A percentile compares a stretch with the other conserved stretches of the same genome.
These are phyloP conservation scores for Chrosomus eos DNA, from an alignment of 2,797 vertebrate genomes.

Conservation along the genomic window DNA sequence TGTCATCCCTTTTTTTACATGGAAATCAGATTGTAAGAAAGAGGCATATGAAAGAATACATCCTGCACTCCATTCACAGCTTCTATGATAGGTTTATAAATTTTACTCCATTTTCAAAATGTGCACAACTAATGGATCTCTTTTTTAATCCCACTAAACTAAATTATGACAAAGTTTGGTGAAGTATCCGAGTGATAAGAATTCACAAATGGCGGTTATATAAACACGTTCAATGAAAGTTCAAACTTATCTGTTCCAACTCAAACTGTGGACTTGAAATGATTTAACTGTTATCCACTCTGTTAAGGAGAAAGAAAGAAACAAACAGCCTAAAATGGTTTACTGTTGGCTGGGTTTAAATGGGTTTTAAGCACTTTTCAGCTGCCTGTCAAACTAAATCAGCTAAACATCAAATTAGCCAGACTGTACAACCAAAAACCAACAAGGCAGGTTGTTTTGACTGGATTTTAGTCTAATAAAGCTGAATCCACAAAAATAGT, in stretches of 20 bases:
- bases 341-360: neutral
- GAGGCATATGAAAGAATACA: neutral
- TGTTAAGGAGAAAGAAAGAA: neutral
- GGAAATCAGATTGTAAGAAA: conserved; percentile 11
- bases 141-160: neutral
- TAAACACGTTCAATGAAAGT: neutral
- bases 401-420: neutral
- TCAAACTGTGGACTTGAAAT: neutral
- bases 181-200: neutral
- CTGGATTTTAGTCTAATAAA: neutral
- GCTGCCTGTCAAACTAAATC: neutral
- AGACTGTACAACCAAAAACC: neutral
- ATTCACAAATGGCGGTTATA: neutral
- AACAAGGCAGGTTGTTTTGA: neutral
- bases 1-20: neutral
- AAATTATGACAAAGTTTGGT: neutral
- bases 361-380: neutral
- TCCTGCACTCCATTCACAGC: neutral
- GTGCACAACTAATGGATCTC: neutral
- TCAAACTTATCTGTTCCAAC: neutral
- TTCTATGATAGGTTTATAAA: neutral
- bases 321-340: neutral
- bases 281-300: neutral
- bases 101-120: conserved; percentile 9
- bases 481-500: neutral